Conservation (phyloP, 2,888 invertebrate genomes). For the Sesamia inferens region DNA sequence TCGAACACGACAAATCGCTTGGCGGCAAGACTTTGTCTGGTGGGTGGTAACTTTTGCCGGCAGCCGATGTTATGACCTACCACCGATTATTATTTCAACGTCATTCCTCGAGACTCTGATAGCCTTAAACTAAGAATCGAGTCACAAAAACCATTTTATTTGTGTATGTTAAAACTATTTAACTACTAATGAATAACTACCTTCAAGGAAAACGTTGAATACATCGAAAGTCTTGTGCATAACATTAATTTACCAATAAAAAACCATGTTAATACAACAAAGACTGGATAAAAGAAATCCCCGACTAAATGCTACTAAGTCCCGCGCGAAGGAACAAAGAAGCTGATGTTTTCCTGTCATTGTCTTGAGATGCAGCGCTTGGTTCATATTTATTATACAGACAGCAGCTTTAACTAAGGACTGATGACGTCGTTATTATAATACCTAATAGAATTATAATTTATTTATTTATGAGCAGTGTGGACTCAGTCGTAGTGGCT, state of each 20-base stretch:
- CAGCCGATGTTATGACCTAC: too few relatives aligned
- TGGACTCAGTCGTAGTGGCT: too few relatives aligned
- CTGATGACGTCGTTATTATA: neutral
- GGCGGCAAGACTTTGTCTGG: too few relatives aligned
- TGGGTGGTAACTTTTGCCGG: too few relatives aligned
- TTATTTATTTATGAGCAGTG: neutral
- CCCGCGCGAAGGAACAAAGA: slow-evolving; percentile 1
- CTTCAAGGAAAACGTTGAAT: slow-evolving; percentile 9
- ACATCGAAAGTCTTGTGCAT: neutral
- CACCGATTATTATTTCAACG: neutral
- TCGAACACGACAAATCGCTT: too few relatives aligned
- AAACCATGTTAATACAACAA: neutral
- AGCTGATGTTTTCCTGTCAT: slow-evolving; percentile 1
- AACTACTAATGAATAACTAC: neutral
- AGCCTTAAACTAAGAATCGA: neutral
- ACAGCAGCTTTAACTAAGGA: too few relatives aligned
- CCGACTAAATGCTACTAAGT: neutral
- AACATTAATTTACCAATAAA: slow-evolving; percentile 10
- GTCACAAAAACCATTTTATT: slow-evolving; percentile 3
- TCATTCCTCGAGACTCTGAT: neutral
- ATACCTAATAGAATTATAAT: neutral
- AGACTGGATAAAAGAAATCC: neutral
- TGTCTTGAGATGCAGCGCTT: neutral
- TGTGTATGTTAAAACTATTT: neutral
- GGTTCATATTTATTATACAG: neutral